These are phyloP conservation scores for Threskiornis aethiopicus DNA, from an alignment of 2,797 vertebrate species.

Conservation along the genomic window DNA sequence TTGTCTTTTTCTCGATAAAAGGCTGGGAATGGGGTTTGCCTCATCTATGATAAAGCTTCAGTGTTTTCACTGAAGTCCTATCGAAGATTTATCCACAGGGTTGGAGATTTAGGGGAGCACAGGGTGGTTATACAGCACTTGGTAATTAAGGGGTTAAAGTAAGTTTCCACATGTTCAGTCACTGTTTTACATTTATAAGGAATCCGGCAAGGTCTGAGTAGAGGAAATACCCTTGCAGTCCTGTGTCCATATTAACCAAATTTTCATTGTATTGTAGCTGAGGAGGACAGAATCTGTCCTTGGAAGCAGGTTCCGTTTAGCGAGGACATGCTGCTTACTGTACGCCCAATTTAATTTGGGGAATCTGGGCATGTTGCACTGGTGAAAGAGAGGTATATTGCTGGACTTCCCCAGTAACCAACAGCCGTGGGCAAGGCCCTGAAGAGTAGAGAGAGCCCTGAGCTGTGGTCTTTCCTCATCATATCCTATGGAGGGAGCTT, in stretches of 20 bases:
- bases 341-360: not conserved
- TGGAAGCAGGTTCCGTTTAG: not conserved
- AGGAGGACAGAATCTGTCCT: not conserved
- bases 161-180: not conserved
- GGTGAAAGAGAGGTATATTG: not conserved
- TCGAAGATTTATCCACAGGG: not conserved
- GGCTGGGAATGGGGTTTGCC: not conserved
- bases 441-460: not conserved
- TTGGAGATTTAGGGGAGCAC: constrained; percentile 1
- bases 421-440: not conserved
- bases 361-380: not conserved
- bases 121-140: constrained; percentile 23
- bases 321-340: not conserved
- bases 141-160: not conserved
- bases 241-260: not conserved
- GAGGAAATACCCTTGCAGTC: not conserved
- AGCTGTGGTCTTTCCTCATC: not conserved
- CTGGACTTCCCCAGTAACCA: not conserved
- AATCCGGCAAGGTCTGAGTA: not conserved
- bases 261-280: not conserved
- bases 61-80: constrained; percentile 35
- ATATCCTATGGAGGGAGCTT: not conserved
- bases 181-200: not conserved
- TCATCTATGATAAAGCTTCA: not conserved
- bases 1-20: not conserved